Evolutionary conservation across 2,888 invertebrate genomes (phyloP).

Genomic region (Morpho helenor): DNA sequence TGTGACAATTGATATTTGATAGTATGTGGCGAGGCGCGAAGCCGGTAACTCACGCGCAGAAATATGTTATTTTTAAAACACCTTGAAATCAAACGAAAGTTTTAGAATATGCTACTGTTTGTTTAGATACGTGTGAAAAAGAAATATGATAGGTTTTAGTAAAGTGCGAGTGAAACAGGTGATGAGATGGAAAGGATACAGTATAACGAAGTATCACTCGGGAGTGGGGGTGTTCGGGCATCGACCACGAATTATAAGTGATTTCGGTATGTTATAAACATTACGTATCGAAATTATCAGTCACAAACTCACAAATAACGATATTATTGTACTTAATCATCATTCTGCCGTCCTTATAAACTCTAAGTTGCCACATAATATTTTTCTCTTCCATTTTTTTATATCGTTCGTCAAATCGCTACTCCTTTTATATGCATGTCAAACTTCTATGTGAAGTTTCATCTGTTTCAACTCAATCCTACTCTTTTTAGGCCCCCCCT

Average conservation of each 20-base stretch:
- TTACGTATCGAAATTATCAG: neutral
- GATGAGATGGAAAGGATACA: slow-evolving; percentile 45
- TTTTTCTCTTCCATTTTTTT: too few species aligned
- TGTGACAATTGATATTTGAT: slow-evolving; percentile 19
- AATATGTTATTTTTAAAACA: slow-evolving; percentile 36
- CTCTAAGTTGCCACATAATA: too few species aligned
- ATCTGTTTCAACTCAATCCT: too few species aligned
- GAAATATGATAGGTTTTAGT: slow-evolving; percentile 47
- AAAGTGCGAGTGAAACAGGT: slow-evolving; percentile 52
- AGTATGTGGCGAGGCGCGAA: slow-evolving; percentile 40
- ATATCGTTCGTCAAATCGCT: too few species aligned
- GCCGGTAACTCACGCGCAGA: slow-evolving; percentile 53
- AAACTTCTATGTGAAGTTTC: too few species aligned
- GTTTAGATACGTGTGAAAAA: slow-evolving; percentile 28
- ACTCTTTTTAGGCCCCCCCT: too few species aligned
- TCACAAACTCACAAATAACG: neutral
- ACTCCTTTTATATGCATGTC: too few species aligned
- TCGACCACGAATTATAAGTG: slow-evolving; percentile 60
- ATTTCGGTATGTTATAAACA: slow-evolving; percentile 49
- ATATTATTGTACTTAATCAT: too few species aligned
- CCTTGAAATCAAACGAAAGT: slow-evolving; percentile 37
- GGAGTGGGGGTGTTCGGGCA: slow-evolving; percentile 80
- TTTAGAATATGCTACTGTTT: slow-evolving; percentile 18
- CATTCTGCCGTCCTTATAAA: too few species aligned
- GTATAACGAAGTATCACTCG: slow-evolving; percentile 70